These are phyloP conservation scores for Mycetomoellerius zeteki DNA, from an alignment of 1,140 invertebrate species.

Conservation along the genomic window DNA sequence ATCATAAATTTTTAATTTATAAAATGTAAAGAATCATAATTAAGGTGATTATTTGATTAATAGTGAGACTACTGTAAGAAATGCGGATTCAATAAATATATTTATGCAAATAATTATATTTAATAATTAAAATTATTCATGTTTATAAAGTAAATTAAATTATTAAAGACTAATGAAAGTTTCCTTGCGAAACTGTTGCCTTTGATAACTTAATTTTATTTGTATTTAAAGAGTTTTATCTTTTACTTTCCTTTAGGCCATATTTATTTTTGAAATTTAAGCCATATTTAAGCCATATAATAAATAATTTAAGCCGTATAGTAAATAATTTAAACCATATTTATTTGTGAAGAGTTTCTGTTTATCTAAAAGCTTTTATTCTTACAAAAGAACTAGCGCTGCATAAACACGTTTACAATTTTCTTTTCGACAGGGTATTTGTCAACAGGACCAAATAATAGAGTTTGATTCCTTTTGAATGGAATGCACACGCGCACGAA, in stretches of 20 bases:
- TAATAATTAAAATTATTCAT: neutral
- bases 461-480: slow-evolving; percentile 52
- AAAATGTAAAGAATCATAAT: too few relatives aligned
- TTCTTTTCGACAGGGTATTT: slow-evolving; percentile 35
- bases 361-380: slow-evolving; percentile 59
- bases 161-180: neutral
- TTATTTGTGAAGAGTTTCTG: slow-evolving; percentile 37
- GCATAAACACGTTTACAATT: slow-evolving; percentile 25
- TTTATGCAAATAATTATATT: too few relatives aligned
- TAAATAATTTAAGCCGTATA: too few relatives aligned
- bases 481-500: neutral
- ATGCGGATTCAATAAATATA: too few relatives aligned
- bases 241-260: slow-evolving; percentile 36
- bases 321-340: slow-evolving; percentile 12
- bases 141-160: neutral
- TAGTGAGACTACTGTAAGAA: too few relatives aligned
- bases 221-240: slow-evolving; percentile 69
- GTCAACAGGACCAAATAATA: slow-evolving; percentile 68
- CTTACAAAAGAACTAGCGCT: slow-evolving; percentile 56
- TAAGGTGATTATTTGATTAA: too few relatives aligned
- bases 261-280: neutral
- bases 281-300: too few relatives aligned
- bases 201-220: slow-evolving; percentile 80
- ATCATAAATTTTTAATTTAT: neutral
- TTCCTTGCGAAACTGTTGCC: neutral